Percentiles rank a stretch among this genome's conserved stretches.
Evolutionary conservation across 2,888 invertebrate genomes (phyloP).

Genomic region (Chrysopilus asiliformis): DNA sequence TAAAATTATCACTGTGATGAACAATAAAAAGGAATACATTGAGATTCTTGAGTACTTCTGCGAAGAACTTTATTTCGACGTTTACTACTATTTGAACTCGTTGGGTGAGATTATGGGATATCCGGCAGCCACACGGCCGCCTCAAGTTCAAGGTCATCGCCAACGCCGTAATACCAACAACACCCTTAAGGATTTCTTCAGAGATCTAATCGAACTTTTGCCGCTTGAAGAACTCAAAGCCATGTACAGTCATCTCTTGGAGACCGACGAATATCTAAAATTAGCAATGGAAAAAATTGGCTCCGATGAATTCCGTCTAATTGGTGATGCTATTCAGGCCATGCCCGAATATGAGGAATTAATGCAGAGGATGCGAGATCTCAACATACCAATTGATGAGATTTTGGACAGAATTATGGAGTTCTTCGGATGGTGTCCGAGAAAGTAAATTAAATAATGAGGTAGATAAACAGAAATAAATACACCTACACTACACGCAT

Average conservation of each 20-base stretch:
- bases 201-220: conserved; percentile 8
- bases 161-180: not conserved
- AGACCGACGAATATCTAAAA: conserved; percentile 10
- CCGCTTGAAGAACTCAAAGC: conserved; percentile 8
- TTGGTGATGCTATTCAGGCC: conserved; percentile 14
- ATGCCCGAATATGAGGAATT: conserved; percentile 10
- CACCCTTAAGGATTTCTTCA: conserved; percentile 11
- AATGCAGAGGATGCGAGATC: conserved; percentile 5
- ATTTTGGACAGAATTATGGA: conserved; percentile 10
- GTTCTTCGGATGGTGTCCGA: conserved; percentile 12
- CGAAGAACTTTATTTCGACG: conserved; percentile 11
- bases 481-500: no score
- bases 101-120: conserved; percentile 10
- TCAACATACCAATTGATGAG: conserved; percentile 9
- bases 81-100: conserved; percentile 13
- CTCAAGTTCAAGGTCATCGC: not conserved
- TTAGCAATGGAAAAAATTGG: conserved; percentile 12
- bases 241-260: conserved; percentile 5
- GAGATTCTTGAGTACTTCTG: conserved; percentile 12
- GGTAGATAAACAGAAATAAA: no score
- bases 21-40: conserved; percentile 10
- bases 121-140: conserved; percentile 11
- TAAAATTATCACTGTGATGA: conserved; percentile 11
- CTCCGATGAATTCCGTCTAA: conserved; percentile 11
- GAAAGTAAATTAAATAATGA: no score